Percentiles rank a stretch among this genome's conserved stretches.
These are phyloP conservation scores for Dicrostonyx torquatus DNA, from an alignment of 2,797 vertebrate species.

Conservation along the genomic window DNA sequence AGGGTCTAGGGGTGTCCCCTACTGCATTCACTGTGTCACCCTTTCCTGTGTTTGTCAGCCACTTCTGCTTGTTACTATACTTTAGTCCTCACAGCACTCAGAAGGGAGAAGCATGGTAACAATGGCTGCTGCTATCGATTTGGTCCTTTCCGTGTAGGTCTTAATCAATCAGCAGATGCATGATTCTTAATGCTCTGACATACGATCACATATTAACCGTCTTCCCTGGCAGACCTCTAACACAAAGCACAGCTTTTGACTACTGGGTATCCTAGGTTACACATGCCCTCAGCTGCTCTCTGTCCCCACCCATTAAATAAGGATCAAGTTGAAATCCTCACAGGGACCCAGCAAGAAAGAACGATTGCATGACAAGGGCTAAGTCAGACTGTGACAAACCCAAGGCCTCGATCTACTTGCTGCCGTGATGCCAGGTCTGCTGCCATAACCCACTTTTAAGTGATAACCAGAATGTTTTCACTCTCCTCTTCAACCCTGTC, in stretches of 20 bases:
- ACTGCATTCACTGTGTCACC: not conserved
- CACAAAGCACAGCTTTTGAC: constrained; percentile 41
- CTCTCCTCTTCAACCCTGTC: not conserved
- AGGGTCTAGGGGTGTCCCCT: not conserved
- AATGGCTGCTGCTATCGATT: not conserved
- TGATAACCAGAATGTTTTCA: not conserved
- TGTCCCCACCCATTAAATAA: constrained; percentile 12
- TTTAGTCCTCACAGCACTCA: not conserved
- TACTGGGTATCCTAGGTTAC: not conserved
- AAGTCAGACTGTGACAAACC: not conserved
- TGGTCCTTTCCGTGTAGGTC: not conserved
- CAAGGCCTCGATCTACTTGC: not conserved
- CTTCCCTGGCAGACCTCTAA: not conserved
- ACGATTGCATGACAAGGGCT: not conserved
- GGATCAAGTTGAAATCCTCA: constrained; percentile 27
- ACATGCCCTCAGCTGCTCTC: not conserved
- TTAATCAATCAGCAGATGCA: constrained; percentile 2
- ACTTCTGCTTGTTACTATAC: not conserved
- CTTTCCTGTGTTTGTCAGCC: not conserved
- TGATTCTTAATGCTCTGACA: constrained; percentile 14
- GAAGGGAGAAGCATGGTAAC: not conserved
- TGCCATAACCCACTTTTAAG: not conserved
- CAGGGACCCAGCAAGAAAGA: not conserved
- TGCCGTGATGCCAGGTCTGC: not conserved
- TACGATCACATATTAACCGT: not conserved